Evolutionary conservation across 2,888 invertebrate species (phyloP).

Genomic region (Clivina fossor): DNA sequence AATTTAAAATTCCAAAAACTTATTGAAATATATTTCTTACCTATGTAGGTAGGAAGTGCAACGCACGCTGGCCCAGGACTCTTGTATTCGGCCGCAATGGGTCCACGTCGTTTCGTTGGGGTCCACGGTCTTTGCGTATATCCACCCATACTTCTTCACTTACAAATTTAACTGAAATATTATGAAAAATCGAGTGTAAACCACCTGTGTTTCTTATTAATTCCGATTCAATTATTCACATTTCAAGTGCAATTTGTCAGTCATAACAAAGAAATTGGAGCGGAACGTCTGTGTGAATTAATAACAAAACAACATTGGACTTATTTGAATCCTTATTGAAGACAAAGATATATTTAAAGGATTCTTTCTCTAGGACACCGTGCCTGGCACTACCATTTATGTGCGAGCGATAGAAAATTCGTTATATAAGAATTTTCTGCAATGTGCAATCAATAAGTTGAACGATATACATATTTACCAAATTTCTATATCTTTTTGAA

Average conservation of each 20-base stretch:
- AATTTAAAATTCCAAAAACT: too few species aligned
- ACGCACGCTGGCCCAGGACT: constrained; percentile 90
- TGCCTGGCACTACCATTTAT: constrained; percentile 17
- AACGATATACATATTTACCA: too few species aligned
- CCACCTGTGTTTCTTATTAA: not conserved
- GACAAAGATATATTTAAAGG: not conserved
- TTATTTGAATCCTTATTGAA: not conserved
- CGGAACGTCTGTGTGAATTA: constrained; percentile 4
- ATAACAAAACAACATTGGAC: not conserved
- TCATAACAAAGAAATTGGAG: not conserved
- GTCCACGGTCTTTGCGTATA: constrained; percentile 87
- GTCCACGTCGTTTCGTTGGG: constrained; percentile 83
- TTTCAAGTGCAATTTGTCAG: not conserved
- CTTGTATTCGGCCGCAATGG: constrained; percentile 82
- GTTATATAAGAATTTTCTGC: constrained; percentile 20
- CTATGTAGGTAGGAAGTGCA: constrained; percentile 76
- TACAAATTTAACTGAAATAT: constrained; percentile 17
- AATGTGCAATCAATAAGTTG: constrained; percentile 27
- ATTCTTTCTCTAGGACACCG: constrained; percentile 15
- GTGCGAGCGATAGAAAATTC: not conserved
- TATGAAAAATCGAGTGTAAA: constrained; percentile 1
- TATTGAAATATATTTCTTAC: too few species aligned
- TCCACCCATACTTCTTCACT: constrained; percentile 63
- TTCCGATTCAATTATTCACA: not conserved
- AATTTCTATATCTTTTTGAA: too few species aligned